phyloP scores from a whole-genome alignment of 2,113 vertebrate species.

The Dolichallabes microphthalmus region DNA sequence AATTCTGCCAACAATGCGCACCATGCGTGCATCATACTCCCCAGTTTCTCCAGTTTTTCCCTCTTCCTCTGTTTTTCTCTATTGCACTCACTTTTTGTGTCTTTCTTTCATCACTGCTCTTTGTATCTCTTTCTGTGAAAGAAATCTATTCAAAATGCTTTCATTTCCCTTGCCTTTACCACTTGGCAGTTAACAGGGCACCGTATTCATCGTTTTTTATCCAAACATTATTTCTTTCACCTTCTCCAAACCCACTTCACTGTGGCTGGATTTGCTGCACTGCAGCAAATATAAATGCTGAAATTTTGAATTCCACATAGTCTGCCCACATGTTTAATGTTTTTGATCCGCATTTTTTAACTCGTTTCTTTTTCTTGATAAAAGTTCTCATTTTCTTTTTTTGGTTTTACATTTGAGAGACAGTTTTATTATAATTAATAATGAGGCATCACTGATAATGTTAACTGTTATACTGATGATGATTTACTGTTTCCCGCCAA shows the following conservation, averaged over 20 bases:
- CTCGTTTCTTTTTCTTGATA: background rate
- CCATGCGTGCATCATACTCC: slow-evolving; percentile 2
- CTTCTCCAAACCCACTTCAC: background rate
- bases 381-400: background rate
- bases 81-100: slow-evolving; percentile 20
- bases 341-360: background rate
- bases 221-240: slow-evolving; percentile 24
- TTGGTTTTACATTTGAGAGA: background rate
- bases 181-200: slow-evolving; percentile 47
- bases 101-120: slow-evolving; percentile 28
- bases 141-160: slow-evolving; percentile 37
- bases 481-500: slow-evolving; percentile 20
- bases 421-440: background rate
- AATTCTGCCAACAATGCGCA: slow-evolving; percentile 13
- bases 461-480: background rate
- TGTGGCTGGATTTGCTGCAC: background rate
- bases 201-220: slow-evolving; percentile 48
- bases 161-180: slow-evolving; percentile 39
- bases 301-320: slow-evolving; percentile 1
- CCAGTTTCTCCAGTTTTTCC: slow-evolving; percentile 10
- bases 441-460: background rate
- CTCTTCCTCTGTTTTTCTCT: slow-evolving; percentile 20
- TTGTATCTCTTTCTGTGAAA: slow-evolving; percentile 31
- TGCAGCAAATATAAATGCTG: background rate
- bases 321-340: background rate